phyloP scores from a whole-genome alignment of 2,797 vertebrate genomes.

The Poecilia picta region DNA sequence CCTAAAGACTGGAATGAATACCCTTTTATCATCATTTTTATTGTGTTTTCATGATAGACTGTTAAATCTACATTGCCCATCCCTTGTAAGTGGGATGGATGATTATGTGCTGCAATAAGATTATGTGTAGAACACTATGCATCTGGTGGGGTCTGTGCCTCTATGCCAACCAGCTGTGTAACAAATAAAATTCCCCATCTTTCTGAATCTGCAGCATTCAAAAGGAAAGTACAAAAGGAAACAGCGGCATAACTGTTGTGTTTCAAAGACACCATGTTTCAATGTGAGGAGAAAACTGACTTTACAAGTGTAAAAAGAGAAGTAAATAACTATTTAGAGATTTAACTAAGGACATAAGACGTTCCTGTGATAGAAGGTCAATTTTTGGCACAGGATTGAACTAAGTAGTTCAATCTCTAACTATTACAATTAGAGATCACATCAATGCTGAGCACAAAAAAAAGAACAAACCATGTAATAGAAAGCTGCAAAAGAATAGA shows the following conservation, averaged over 20 bases:
- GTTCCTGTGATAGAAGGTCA: too few species aligned
- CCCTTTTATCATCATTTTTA: not conserved
- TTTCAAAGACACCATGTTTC: not conserved
- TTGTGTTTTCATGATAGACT: not conserved
- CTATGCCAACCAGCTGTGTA: not conserved
- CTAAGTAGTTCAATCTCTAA: not conserved
- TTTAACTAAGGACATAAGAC: not conserved
- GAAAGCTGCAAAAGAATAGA: slow-evolving; percentile 31
- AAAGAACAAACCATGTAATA: not conserved
- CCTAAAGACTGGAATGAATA: not conserved
- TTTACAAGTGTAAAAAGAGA: slow-evolving; percentile 1
- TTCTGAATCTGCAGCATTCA: not conserved
- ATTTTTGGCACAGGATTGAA: too few species aligned
- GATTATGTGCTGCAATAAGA: not conserved
- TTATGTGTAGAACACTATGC: not conserved
- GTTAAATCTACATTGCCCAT: not conserved
- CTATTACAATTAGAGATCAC: not conserved
- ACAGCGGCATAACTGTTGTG: not conserved
- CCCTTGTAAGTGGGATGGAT: not conserved
- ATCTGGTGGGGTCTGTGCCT: not conserved
- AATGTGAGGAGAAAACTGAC: not conserved
- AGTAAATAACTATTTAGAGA: slow-evolving; percentile 1
- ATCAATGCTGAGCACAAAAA: slow-evolving; percentile 12
- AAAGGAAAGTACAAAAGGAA: not conserved
- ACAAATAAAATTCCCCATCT: not conserved